These are phyloP conservation scores for Leptobrachium leishanense DNA, from an alignment of 2,113 vertebrate species.

Conservation along the genomic window DNA sequence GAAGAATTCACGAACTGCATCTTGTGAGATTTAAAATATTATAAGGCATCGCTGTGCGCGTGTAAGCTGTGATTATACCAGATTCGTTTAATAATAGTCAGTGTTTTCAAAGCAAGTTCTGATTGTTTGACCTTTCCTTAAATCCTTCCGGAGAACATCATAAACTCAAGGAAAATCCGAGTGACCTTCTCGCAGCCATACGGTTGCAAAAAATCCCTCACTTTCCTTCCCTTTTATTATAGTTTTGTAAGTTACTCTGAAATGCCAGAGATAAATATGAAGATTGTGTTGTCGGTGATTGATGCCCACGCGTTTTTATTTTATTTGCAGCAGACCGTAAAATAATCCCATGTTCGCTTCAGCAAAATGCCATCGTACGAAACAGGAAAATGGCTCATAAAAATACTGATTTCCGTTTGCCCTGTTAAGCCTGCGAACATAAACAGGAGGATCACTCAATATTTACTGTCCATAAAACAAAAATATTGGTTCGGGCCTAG, in stretches of 20 bases:
- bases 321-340: constrained; percentile 30
- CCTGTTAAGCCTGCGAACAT: neutral
- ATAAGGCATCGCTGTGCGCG: constrained; percentile 1
- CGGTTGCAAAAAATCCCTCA: neutral
- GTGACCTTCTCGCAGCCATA: constrained; percentile 21
- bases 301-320: constrained; percentile 17
- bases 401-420: neutral
- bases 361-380: constrained; percentile 7
- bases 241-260: constrained; percentile 22
- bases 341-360: constrained; percentile 12
- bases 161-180: constrained; percentile 22
- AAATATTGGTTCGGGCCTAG: neutral
- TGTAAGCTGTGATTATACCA: neutral
- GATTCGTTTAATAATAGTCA: constrained; percentile 1
- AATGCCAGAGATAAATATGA: constrained; percentile 41
- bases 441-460: neutral
- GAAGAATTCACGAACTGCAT: constrained; percentile 4
- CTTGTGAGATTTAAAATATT: constrained; percentile 2
- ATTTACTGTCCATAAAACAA: neutral
- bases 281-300: constrained; percentile 25
- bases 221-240: constrained; percentile 13
- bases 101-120: constrained; percentile 15
- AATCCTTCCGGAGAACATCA: constrained; percentile 24
- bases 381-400: neutral
- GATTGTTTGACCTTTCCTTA: constrained; percentile 40